Conservation (phyloP, 2,888 invertebrate genomes). For the Ochropleura leucogaster region DNA sequence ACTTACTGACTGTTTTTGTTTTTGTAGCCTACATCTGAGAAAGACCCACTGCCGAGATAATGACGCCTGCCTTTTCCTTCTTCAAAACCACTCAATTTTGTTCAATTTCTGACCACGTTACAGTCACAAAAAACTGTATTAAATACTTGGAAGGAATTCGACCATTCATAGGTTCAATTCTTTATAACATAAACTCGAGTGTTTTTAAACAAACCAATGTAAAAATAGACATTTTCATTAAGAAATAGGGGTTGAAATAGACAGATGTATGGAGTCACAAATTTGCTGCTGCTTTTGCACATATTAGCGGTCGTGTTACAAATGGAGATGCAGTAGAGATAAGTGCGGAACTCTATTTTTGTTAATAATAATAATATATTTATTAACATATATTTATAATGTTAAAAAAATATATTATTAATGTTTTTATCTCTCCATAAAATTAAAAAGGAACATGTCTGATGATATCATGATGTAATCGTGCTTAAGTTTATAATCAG, state of each 20-base stretch:
- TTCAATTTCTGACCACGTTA: no score
- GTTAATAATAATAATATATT: no score
- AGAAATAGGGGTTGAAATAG: background rate
- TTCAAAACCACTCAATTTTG: no score
- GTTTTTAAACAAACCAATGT: background rate
- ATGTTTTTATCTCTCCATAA: background rate
- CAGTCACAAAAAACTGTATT: background rate
- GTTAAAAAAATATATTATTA: no score
- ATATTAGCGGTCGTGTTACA: background rate
- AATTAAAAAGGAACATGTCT: background rate
- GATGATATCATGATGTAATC: no score
- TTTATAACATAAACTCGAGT: background rate
- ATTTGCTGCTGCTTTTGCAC: background rate
- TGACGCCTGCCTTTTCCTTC: no score
- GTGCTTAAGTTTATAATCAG: background rate
- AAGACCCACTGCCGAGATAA: no score
- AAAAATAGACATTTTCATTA: background rate
- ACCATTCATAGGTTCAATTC: background rate
- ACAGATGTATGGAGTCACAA: background rate
- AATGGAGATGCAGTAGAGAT: background rate
- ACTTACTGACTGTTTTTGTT: conserved; percentile 1
- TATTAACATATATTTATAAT: no score
- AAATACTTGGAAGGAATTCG: background rate
- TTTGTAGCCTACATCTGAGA: no score
- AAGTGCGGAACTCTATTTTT: no score